A percentile compares a stretch with the other conserved stretches of the same genome.
These are phyloP conservation scores for Andrena bicolor DNA, from an alignment of 2,888 invertebrate genomes.

Conservation along the genomic window DNA sequence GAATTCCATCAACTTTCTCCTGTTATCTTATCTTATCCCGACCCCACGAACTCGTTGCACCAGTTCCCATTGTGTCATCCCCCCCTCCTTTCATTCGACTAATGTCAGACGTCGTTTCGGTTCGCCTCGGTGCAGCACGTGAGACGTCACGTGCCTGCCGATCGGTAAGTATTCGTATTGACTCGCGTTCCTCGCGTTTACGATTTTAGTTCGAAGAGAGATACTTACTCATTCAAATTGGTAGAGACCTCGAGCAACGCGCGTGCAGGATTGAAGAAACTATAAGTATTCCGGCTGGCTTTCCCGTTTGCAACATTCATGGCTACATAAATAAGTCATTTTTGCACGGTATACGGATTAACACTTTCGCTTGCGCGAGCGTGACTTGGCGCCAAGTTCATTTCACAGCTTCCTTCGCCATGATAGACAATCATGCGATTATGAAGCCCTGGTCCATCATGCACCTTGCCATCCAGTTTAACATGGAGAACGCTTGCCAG, in stretches of 20 bases:
- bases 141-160: background rate
- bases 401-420: background rate
- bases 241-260: too few species aligned
- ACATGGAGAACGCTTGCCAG: background rate
- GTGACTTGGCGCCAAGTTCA: background rate
- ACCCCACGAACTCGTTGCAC: slow-evolving; percentile 56
- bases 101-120: slow-evolving; percentile 5
- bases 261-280: background rate
- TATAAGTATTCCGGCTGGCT: background rate
- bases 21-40: slow-evolving; percentile 67
- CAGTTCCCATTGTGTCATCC: slow-evolving; percentile 47
- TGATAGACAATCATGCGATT: background rate
- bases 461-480: background rate
- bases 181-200: background rate
- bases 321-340: slow-evolving; percentile 23
- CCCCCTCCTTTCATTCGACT: background rate
- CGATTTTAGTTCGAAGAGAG: background rate
- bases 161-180: background rate
- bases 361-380: background rate
- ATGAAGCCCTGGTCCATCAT: background rate
- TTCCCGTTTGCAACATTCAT: background rate
- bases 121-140: background rate
- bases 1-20: slow-evolving; percentile 78
- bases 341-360: slow-evolving; percentile 12
- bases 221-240: background rate